phyloP scores from a whole-genome alignment of 2,113 vertebrate species.

The Phalacrocorax pelagicus region DNA sequence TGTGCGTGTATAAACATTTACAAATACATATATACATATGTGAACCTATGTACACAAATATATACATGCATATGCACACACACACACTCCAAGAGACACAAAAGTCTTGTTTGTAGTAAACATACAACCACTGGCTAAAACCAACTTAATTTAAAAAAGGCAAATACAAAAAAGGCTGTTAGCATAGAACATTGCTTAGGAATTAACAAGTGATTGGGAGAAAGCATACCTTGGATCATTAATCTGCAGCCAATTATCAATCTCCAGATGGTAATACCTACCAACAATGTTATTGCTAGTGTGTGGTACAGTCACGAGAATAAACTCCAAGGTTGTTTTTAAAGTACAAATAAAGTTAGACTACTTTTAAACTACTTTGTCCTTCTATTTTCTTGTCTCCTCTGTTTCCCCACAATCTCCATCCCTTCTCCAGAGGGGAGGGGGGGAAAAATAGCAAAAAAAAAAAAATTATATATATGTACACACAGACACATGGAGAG shows the following conservation, averaged over 20 bases:
- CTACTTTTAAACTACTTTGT: neutral
- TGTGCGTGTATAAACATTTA: neutral
- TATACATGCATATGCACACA: neutral
- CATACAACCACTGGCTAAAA: neutral
- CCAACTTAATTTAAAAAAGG: neutral
- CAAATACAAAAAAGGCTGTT: neutral
- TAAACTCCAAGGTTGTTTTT: neutral
- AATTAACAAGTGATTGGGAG: neutral
- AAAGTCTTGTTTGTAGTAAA: neutral
- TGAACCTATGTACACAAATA: neutral
- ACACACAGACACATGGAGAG: fast-evolving
- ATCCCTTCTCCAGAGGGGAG: neutral
- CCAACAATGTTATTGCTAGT: neutral
- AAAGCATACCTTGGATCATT: neutral
- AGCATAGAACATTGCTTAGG: neutral
- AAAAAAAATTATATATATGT: no score
- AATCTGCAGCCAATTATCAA: neutral
- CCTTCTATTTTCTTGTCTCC: neutral
- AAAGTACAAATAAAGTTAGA: neutral
- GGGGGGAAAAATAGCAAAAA: neutral
- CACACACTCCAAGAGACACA: neutral
- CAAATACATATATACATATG: fast-evolving
- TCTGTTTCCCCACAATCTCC: neutral
- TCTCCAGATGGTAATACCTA: neutral
- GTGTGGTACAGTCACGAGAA: neutral